Evolutionary conservation across 1,140 invertebrate genomes (phyloP).

Genomic region (Drosophila murphyi): DNA sequence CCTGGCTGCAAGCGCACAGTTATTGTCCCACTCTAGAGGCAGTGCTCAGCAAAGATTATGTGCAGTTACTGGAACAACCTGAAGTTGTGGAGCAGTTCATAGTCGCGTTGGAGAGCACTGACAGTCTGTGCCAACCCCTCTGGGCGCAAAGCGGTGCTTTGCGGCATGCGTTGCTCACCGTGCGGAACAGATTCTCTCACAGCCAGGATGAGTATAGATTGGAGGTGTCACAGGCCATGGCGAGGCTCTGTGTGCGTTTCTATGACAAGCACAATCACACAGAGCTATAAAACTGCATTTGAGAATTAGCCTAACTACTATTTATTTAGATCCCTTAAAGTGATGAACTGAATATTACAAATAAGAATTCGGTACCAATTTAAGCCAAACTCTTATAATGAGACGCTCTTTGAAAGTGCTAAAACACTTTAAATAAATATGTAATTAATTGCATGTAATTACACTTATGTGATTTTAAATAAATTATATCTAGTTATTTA

Average conservation of each 20-base stretch:
- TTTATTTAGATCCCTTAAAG: not conserved
- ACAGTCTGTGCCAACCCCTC: constrained; percentile 50
- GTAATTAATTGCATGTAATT: too few relatives aligned
- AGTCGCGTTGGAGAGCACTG: constrained; percentile 55
- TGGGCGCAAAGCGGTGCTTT: constrained; percentile 67
- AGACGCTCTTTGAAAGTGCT: not conserved
- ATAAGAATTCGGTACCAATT: not conserved
- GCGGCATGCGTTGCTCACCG: constrained; percentile 59
- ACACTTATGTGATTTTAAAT: not conserved
- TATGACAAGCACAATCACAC: constrained; percentile 61
- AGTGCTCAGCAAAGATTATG: constrained; percentile 53
- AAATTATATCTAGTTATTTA: not conserved
- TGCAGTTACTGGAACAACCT: constrained; percentile 64
- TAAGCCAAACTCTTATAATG: constrained; percentile 10
- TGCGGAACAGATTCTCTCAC: constrained; percentile 63
- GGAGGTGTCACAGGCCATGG: constrained; percentile 62
- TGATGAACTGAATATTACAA: constrained; percentile 18
- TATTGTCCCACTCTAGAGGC: constrained; percentile 59
- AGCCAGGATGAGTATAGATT: constrained; percentile 70
- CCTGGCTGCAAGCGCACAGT: constrained; percentile 63
- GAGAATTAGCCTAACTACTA: constrained; percentile 4
- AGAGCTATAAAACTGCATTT: constrained; percentile 54
- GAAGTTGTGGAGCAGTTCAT: constrained; percentile 71
- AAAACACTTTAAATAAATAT: constrained; percentile 4
- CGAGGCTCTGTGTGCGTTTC: constrained; percentile 48